phyloP scores from a whole-genome alignment of 1,140 invertebrate species.

The honey bee (Apis mellifera) region Amel_HAv3.1 CM009934.2:11601501-11602000 shows the following conservation, averaged over 20 bases:
- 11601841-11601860: neutral
- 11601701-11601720: neutral
- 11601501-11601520: slow-evolving; percentile 11
- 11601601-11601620: slow-evolving; percentile 44
- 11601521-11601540: neutral
- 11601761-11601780: neutral
- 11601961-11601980: too few species aligned
- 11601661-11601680: neutral
- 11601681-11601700: slow-evolving; percentile 17
- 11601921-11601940: slow-evolving; percentile 37
- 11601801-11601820: slow-evolving; percentile 52
- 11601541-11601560: slow-evolving; percentile 47
- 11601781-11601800: slow-evolving; percentile 72
- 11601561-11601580: slow-evolving; percentile 55
- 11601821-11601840: neutral
- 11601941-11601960: too few species aligned
- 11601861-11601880: neutral
- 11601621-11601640: slow-evolving; percentile 48
- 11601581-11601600: slow-evolving; percentile 51
- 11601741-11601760: neutral
- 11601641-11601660: slow-evolving; percentile 19
- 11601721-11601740: neutral
- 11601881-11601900: slow-evolving; percentile 30
- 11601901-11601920: slow-evolving; percentile 31
- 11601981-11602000: too few species aligned